Base-by-base conservation (phyloP, 1,140 invertebrate genomes). In the Arctopsyche grandis region DNA sequence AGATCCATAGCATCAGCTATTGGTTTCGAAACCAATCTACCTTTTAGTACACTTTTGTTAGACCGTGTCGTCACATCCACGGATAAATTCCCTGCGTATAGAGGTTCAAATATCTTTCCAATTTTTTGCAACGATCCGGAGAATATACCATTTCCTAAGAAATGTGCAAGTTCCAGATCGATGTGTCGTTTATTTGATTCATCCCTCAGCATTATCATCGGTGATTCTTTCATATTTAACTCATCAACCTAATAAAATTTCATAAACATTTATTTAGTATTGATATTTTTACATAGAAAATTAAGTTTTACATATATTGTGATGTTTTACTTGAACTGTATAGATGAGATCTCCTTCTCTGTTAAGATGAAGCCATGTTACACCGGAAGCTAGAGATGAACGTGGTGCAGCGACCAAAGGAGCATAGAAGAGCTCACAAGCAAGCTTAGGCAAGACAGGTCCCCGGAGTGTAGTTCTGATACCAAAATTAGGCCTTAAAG, bases 371-470 rank as follows among this genome's bases (percentile, higher is more conserved):
- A 94, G 87, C 92, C 94, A 94, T 0, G 94, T 93, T n/a, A 95
- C 82, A 9, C 94, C 94, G 26, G 92, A 90, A 16, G 81, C 46
- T 38, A 43, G 16, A 0, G 74, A 29, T 12, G 77, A 43, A 19
- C 91, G 87, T 83, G 88, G 84, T 78, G 58, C 38, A 76, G 90
- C 79, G 60, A 90, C 87, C 9, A 95, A 84, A 0, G 92, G 85
- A 0, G 93, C 90, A 81, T 95, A 94, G 84, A 94, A 96, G 56
- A 96, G 89, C 85, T 97, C 95, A 84, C 95, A 96, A 7, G 92
- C 92, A 0, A 91, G 91, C 75, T 92, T 90, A 9, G 94, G 92
- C 5, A 92, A 88, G 5, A 95, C 91, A 12, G 87, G 86, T 0
- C 94, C 94, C 69, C 90, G 88, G 10, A 94, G 83, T 89, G 88